Evolutionary conservation across 2,797 vertebrate genomes (phyloP).

Genomic region (Chloroceryle inda): DNA sequence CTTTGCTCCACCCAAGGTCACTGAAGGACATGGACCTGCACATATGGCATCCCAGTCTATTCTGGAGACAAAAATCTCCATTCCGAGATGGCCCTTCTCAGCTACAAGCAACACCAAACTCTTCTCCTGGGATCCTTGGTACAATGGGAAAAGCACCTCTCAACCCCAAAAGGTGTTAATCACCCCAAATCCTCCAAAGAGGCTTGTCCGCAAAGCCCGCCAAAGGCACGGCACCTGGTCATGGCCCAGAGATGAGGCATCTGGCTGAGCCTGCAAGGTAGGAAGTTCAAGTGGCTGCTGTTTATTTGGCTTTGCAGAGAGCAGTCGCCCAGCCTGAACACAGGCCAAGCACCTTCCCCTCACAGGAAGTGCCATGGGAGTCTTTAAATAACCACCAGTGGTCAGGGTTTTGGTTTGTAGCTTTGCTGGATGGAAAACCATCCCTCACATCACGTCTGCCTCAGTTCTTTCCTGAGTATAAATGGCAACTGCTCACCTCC

Average conservation of each 20-base stretch:
- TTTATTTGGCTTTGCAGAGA: constrained; percentile 65
- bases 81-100: neutral
- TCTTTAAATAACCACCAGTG: constrained; percentile 67
- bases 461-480: neutral
- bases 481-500: neutral
- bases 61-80: neutral
- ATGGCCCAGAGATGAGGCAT: rapidly evolving
- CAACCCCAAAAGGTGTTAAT: neutral
- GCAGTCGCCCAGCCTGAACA: constrained; percentile 19
- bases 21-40: neutral
- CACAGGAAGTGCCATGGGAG: neutral
- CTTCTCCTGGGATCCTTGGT: neutral
- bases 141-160: neutral
- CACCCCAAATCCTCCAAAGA: neutral
- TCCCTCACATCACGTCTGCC: neutral
- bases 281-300: constrained; percentile 62
- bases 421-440: neutral
- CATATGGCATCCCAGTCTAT: neutral
- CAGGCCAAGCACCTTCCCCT: constrained; percentile 58
- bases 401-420: constrained; percentile 37
- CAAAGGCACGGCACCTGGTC: rapidly evolving
- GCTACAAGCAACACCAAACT: neutral
- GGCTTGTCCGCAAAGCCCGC: neutral
- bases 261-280: neutral
- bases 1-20: neutral